Conservation (phyloP, 2,888 invertebrate genomes). For the Andrena trimmerana region DNA sequence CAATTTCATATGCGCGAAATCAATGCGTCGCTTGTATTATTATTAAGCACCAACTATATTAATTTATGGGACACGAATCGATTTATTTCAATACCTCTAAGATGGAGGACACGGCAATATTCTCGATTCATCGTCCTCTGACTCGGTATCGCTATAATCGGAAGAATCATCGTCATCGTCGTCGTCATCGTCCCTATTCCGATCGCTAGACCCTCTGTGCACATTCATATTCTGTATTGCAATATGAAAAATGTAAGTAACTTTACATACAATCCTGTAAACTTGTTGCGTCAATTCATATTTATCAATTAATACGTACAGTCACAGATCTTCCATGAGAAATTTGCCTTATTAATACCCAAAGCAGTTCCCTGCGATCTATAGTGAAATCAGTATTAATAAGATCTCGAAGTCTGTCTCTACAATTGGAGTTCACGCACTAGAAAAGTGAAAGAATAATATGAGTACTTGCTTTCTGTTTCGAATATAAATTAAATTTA, state of each 20-base stretch:
- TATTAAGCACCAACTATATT: slow-evolving; percentile 3
- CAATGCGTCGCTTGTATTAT: no score
- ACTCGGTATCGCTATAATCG: slow-evolving; percentile 42
- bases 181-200: slow-evolving; percentile 49
- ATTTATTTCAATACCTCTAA: slow-evolving; percentile 53
- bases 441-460: slow-evolving; percentile 7
- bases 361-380: slow-evolving; percentile 86
- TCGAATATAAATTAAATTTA: neutral
- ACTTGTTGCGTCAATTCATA: neutral
- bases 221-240: slow-evolving; percentile 20
- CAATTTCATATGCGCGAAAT: no score
- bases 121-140: slow-evolving; percentile 34
- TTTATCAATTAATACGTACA: slow-evolving; percentile 6
- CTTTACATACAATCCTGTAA: neutral
- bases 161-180: slow-evolving; percentile 57
- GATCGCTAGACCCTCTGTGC: slow-evolving; percentile 30
- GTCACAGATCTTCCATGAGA: neutral
- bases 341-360: slow-evolving; percentile 85
- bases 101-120: slow-evolving; percentile 67
- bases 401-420: slow-evolving; percentile 41
- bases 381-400: slow-evolving; percentile 74
- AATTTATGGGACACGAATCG: slow-evolving; percentile 16
- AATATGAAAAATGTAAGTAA: slow-evolving; percentile 16
- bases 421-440: slow-evolving; percentile 53
- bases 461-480: neutral